Evolutionary conservation across 2,888 invertebrate species (phyloP).

Genomic region (Micropterix aruncella): DNA sequence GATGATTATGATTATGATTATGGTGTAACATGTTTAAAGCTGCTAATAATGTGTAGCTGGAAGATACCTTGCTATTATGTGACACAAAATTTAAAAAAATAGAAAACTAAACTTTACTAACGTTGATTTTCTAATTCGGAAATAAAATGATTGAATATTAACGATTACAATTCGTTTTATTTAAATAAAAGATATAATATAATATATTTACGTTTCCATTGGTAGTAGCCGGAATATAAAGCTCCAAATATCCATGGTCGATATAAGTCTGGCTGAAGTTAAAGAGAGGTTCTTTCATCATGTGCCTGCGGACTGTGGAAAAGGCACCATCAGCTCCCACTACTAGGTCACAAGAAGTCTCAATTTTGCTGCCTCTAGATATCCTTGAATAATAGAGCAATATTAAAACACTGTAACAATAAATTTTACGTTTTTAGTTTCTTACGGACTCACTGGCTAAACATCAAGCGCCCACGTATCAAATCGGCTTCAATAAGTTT

Average conservation of each 20-base stretch:
- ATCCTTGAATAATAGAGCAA: conserved; percentile 8
- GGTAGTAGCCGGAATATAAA: conserved; percentile 62
- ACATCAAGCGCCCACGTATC: conserved; percentile 50
- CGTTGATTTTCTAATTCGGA: too few species aligned
- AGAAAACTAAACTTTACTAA: too few species aligned
- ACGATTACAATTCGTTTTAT: too few species aligned
- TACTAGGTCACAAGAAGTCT: conserved; percentile 59
- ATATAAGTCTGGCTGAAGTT: conserved; percentile 88
- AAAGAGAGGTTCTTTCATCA: conserved; percentile 71
- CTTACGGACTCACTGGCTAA: conserved; percentile 63
- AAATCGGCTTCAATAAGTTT: conserved; percentile 64
- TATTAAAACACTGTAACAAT: too few species aligned
- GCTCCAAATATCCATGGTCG: conserved; percentile 88
- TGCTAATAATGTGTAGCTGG: too few species aligned
- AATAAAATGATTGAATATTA: too few species aligned
- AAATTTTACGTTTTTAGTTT: too few species aligned
- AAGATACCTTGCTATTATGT: too few species aligned
- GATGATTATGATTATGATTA: too few species aligned
- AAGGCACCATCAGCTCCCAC: conserved; percentile 94
- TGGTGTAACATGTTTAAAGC: too few species aligned
- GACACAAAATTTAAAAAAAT: too few species aligned
- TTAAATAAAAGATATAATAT: too few species aligned
- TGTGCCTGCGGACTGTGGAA: conserved; percentile 66
- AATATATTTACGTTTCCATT: conserved; percentile 47
- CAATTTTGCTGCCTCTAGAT: conserved; percentile 29